Evolutionary conservation across 1,140 invertebrate genomes (phyloP), one percentile per base, ranked within the genome.

Genomic region (Mya arenaria): DNA sequence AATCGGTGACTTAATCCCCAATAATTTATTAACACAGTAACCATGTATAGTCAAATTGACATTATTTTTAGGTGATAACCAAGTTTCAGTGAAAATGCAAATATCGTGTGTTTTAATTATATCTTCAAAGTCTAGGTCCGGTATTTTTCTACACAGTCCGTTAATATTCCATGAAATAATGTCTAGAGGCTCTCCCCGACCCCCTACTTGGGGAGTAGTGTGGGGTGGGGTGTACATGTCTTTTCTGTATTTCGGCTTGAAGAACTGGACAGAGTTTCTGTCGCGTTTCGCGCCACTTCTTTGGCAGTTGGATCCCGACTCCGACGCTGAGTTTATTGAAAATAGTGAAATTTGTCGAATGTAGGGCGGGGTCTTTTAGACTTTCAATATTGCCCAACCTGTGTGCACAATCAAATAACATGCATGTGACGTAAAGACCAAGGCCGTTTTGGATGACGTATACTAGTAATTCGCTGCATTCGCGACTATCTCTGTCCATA

Each of bases 1-100:
- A 66, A n/a, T 39, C 4, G 41, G n/a, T 37, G 63, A 66, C 32
- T 66, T 66, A 66, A 39, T 66, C 19, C 63, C 63, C 25, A 19
- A 13, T 4, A 66, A 39, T 66, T 66, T 34, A 13, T 39, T 30
- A 66, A 34, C 37, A 17, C 6, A 30, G 41, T 66, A 66, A 25
- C 41, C 41, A 30, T 66, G 34, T 39, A 66, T 66, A 37, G 37
- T 37, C n/a, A 66, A 66, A n/a, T 34, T 37, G n/a, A 66, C 37
- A 30, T 39, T 34, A 30, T 66, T 37, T 39, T 36, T 66, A 10
- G 17, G 5, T 19, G 63, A 66, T 5, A 66, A 23, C 63, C 63
- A 66, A 5, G 63, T 66, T 66, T 66, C 63, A 66, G 37, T 66
- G 6, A 66, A 25, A 37, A 66, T 39, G 2, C 37, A 39, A 17